A percentile compares a stretch with the other conserved stretches of the same genome.
Evolutionary conservation across 2,113 vertebrate species (phyloP).

Genomic region (Apodemus sylvaticus): DNA sequence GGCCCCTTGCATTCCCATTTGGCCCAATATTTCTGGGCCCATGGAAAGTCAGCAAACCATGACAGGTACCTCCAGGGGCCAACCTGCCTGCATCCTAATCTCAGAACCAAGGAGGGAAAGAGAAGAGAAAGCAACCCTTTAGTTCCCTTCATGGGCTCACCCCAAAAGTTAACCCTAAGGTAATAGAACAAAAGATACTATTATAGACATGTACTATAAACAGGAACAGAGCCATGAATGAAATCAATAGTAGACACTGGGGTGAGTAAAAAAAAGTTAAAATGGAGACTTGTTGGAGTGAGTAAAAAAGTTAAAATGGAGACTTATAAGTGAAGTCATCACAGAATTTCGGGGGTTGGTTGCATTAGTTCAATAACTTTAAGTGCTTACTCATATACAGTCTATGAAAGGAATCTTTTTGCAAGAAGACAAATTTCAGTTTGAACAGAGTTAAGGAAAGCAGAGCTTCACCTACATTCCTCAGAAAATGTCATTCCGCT

Average conservation of each 20-base stretch:
- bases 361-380: conserved; percentile 11
- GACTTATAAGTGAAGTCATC: conserved; percentile 37
- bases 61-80: background rate
- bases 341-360: background rate
- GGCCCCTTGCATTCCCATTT: too few species aligned
- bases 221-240: background rate
- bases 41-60: background rate
- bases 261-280: too few species aligned
- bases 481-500: conserved; percentile 55
- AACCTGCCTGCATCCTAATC: background rate
- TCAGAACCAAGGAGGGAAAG: background rate
- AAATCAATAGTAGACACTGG: background rate
- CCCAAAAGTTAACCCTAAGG: too few species aligned
- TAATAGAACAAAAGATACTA: background rate
- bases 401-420: conserved; percentile 42
- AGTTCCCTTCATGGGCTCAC: background rate
- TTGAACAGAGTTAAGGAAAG: background rate
- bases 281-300: too few species aligned
- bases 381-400: background rate
- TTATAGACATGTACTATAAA: background rate
- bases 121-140: background rate
- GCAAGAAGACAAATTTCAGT: conserved; percentile 37
- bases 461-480: conserved; percentile 31
- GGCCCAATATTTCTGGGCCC: background rate
- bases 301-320: conserved; percentile 7